These are phyloP conservation scores for Leptopilina drosophilae DNA, from an alignment of 2,888 invertebrate species.

Conservation along the genomic window DNA sequence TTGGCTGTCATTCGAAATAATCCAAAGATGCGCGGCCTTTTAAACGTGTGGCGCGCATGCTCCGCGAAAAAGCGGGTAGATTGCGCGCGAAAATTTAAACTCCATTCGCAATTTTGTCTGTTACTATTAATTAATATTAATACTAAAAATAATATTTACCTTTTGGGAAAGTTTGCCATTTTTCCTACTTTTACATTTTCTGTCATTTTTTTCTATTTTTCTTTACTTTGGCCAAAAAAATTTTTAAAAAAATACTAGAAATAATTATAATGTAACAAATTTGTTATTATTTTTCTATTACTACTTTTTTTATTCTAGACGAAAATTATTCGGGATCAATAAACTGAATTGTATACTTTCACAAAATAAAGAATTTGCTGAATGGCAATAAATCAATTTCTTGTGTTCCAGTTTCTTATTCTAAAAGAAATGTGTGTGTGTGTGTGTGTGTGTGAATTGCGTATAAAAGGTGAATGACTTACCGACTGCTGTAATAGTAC, in stretches of 20 bases:
- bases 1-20: slow-evolving; percentile 28
- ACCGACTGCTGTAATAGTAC: slow-evolving; percentile 10
- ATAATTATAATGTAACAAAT: background rate
- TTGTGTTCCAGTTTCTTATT: slow-evolving; percentile 23
- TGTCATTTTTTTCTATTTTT: no score
- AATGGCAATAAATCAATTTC: slow-evolving; percentile 18
- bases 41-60: slow-evolving; percentile 30
- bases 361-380: slow-evolving; percentile 19
- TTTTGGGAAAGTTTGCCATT: no score
- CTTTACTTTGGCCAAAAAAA: no score
- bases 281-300: background rate
- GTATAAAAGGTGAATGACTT: slow-evolving; percentile 34
- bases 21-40: slow-evolving; percentile 24
- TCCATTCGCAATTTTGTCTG: background rate
- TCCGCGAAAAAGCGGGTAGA: slow-evolving; percentile 31
- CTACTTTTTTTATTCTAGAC: no score
- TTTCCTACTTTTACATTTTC: no score
- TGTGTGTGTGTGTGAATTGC: background rate
- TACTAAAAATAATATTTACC: no score
- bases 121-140: background rate
- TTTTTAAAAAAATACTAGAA: background rate
- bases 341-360: background rate
- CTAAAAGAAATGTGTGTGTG: background rate
- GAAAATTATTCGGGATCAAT: background rate
- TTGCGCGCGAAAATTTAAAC: slow-evolving; percentile 34